These are phyloP conservation scores for Schizopygopsis pylzovi DNA, from an alignment of 2,797 vertebrate species.

Conservation along the genomic window DNA sequence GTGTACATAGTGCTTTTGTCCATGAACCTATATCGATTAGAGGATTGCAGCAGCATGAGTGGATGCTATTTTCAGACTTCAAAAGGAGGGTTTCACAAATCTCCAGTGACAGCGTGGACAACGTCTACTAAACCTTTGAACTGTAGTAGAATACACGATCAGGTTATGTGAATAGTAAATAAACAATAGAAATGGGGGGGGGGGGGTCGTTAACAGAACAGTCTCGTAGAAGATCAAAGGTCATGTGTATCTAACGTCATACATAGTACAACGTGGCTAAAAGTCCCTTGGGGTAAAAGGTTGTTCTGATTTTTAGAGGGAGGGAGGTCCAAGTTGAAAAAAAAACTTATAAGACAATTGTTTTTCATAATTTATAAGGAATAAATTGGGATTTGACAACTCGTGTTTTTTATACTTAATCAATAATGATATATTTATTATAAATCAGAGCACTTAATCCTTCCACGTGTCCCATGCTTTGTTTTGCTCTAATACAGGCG, in stretches of 20 bases:
- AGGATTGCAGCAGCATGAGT: neutral
- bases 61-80: neutral
- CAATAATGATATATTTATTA: neutral
- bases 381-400: neutral
- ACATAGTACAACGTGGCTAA: neutral
- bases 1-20: neutral
- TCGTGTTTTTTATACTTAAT: neutral
- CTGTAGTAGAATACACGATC: conserved; percentile 1
- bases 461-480: neutral
- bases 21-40: conserved; percentile 2
- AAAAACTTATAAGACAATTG: neutral
- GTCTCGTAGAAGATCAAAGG: neutral
- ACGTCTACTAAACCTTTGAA: neutral
- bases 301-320: neutral
- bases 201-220: neutral
- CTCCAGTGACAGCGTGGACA: neutral
- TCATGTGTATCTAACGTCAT: neutral
- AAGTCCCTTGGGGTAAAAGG: neutral
- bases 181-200: neutral
- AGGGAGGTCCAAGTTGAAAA: neutral
- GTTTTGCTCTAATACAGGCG: neutral
- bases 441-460: neutral
- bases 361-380: neutral
- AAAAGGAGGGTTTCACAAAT: neutral
- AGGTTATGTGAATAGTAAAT: neutral